Evolutionary conservation across 2,113 vertebrate species (phyloP), one percentile per base, ranked within the genome.

Genomic region (Myrmophylax atrothorax): DNA sequence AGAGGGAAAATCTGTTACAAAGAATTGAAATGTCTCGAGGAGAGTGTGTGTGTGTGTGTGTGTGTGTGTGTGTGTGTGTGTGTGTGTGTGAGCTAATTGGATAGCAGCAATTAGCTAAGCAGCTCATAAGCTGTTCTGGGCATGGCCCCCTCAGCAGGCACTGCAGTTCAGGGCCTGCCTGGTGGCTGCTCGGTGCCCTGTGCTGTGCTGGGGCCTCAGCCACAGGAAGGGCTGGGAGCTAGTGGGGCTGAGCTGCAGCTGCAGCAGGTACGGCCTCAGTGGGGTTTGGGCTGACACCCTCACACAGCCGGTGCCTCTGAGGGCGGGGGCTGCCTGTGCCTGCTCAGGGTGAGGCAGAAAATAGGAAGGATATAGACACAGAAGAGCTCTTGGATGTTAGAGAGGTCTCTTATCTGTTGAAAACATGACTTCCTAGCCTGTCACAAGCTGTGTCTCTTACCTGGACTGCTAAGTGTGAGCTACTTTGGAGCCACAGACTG

Each of bases 71-170:
- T n/a, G 24, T 53, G 6, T 40, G 15, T 83, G 35, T 52, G 42
- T 69, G 50, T 72, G 47, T 93, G 20, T 58, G 49, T 42, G 1
- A 29, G 4, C 83, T 97, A 95, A 97, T 95, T 93, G 95, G 94
- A 92, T 92, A 52, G 91, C 47, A 90, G 40, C 83, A 78, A 81
- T 95, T 84, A 75, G 83, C 55, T 90, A 92, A 94, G 92, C 69
- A 81, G 83, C 92, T 92, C 26, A 70, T 86, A 44, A 77, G 89
- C 93, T 81, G 3, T 95, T 86, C 63, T 55, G 76, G n/a, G 59
- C 20, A 2, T 23, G 62, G 29, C 78, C 68, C 79, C 86, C 0
- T 0, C 81, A 67, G 85, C 75, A 76, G 82, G 55, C 68, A 18
- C 66, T 35, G 77, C 31, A 82, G 76, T 37, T 33, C 82, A 12